Percentiles rank a stretch among this genome's conserved stretches.
These are phyloP conservation scores for Coendou prehensilis DNA, from an alignment of 2,797 vertebrate species.

Conservation along the genomic window DNA sequence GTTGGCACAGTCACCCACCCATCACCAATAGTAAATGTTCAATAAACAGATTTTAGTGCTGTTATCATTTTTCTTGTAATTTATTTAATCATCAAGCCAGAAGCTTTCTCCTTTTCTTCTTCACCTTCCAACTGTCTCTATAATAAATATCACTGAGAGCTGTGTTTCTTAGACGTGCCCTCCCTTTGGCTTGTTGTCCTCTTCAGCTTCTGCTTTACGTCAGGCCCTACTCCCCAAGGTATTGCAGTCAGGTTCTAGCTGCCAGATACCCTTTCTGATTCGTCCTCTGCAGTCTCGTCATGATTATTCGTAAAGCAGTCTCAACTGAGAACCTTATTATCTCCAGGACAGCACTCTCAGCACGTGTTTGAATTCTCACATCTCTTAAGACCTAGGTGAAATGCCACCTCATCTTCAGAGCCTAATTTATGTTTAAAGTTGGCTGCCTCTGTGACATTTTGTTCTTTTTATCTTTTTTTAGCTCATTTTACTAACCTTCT, in stretches of 20 bases:
- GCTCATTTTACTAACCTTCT: not conserved
- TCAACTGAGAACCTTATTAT: not conserved
- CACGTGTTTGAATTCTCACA: not conserved
- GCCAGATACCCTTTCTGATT: not conserved
- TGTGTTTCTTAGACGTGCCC: not conserved
- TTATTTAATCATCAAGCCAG: slow-evolving; percentile 22
- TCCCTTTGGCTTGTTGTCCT: not conserved
- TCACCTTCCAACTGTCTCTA: not conserved
- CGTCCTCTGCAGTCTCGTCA: not conserved
- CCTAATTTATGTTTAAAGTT: not conserved
- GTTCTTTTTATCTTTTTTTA: not conserved
- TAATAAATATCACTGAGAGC: not conserved
- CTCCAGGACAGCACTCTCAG: not conserved
- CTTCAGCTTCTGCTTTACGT: slow-evolving; percentile 32
- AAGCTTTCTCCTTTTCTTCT: not conserved
- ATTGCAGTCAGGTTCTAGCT: not conserved
- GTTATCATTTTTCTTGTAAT: not conserved
- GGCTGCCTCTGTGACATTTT: not conserved
- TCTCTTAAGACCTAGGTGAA: not conserved
- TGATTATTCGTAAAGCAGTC: not conserved
- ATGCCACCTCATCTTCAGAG: not conserved
- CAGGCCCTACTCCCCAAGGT: not conserved
- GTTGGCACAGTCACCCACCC: not conserved
- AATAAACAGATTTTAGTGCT: slow-evolving; percentile 30
- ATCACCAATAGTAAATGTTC: not conserved